Base-by-base conservation (phyloP, 2,888 invertebrate genomes). In the Clitarchus hookeri region DNA sequence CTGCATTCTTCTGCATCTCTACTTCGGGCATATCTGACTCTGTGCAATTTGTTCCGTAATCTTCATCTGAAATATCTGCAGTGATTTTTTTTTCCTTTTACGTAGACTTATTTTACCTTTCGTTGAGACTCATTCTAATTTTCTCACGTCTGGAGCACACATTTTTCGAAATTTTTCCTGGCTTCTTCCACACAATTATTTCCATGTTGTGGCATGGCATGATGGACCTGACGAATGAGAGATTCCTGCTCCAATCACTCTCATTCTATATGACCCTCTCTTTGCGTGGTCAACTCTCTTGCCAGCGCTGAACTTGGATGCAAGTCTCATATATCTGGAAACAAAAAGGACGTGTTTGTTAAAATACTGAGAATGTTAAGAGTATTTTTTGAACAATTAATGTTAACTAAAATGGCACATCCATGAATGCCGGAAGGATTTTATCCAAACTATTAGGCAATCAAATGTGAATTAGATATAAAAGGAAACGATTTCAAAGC, bases 321-420 rank as follows among this genome's bases (percentile, higher is more conserved):
- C 80, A 6, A 80, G 44, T 25, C 80, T 80, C 80, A 26, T 80
- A 26, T 80, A 80, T 80, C 80, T 80, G 44, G 23, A 80, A 80
- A 13, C n/a, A 80, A 65, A 65, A 65, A n/a, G n/a, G n/a, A n/a
- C n/a, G n/a, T n/a, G n/a, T n/a, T 13, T 65, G 23, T 65, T 65
- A 65, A 65, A 65, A 65, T 65, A 6, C 6, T 19, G 65, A 65
- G 65, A 13, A 23, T 48, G 12, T 48, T 48, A n/a, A n/a, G n/a
- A n/a, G 48, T 48, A 48, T 48, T 9, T 48, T 48, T 48, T 65
- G 6, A 65, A 23, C 6, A 9, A 65, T 19, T 65, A 65, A 12
- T 16, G 6, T 65, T 9, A 65, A 65, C 4, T 65, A 65, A 65
- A 65, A 65, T 65, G 48, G 6, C 48, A 9, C 48, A 48, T 9